A percentile compares a stretch with the other conserved stretches of the same genome.
phyloP scores from a whole-genome alignment of 2,113 vertebrate genomes.

The Felis chaus region DNA sequence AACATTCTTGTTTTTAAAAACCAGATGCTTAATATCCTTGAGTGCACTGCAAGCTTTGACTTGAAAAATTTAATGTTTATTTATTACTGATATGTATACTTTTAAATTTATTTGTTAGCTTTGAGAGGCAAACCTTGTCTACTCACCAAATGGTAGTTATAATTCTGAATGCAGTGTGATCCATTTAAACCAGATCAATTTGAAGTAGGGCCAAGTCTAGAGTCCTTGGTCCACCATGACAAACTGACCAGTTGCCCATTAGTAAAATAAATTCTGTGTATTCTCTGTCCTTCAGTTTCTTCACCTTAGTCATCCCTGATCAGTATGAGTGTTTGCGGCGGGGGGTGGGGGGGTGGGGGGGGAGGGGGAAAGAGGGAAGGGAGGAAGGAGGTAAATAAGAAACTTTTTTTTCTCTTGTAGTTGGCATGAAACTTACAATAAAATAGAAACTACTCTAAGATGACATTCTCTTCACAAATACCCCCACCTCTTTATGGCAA shows the following conservation, averaged over 20 bases:
- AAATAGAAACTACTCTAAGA: background rate
- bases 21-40: background rate
- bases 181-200: background rate
- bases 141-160: background rate
- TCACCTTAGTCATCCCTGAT: background rate
- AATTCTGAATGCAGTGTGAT: background rate
- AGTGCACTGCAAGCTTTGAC: background rate
- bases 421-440: constrained; percentile 17
- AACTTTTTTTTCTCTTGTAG: background rate
- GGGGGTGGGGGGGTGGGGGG: accelerated
- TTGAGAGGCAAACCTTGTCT: background rate
- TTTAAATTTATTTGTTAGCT: background rate
- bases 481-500: background rate
- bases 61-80: background rate
- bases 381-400: background rate
- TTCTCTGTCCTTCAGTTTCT: background rate
- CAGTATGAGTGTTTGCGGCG: background rate
- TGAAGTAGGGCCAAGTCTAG: background rate
- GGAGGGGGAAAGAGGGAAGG: accelerated
- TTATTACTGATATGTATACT: background rate
- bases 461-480: background rate
- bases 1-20: background rate
- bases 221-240: background rate
- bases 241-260: background rate
- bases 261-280: background rate